Evolutionary conservation across 2,113 vertebrate genomes (phyloP).

Genomic region (Mesembrinibis cayennensis): DNA sequence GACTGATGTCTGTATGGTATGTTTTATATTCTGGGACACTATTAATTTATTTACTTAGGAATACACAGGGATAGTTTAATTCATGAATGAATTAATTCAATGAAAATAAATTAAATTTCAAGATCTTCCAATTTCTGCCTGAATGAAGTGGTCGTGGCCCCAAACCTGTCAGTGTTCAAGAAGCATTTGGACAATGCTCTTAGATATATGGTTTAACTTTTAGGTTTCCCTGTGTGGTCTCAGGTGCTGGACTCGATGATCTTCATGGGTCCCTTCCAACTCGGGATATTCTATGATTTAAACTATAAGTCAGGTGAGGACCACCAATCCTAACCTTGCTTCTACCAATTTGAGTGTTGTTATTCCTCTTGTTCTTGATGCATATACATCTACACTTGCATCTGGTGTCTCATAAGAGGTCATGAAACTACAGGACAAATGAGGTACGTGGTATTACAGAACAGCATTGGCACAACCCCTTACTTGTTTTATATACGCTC

Average conservation of each 20-base stretch:
- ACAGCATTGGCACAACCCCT: not conserved
- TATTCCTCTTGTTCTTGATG: not conserved
- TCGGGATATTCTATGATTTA: not conserved
- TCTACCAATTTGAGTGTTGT: not conserved
- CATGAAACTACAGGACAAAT: not conserved
- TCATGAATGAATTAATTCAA: too few relatives aligned
- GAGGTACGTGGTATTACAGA: not conserved
- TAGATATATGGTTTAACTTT: not conserved
- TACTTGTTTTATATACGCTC: not conserved
- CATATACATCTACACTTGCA: not conserved
- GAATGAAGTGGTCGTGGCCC: accelerated
- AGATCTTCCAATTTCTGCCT: not conserved
- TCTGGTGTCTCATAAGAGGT: not conserved
- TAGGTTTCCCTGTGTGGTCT: not conserved
- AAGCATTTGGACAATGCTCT: not conserved
- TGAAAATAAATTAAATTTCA: not conserved
- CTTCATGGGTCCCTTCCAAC: not conserved
- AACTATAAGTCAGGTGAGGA: not conserved
- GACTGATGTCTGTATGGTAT: not conserved
- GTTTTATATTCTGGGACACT: not conserved
- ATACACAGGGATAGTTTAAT: not conserved
- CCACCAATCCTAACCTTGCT: not conserved
- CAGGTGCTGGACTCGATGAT: not conserved
- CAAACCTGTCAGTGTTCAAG: not conserved
- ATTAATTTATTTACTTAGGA: not conserved